Evolutionary conservation across 1,140 invertebrate species (phyloP), one percentile per base, ranked within the genome.

Genomic region (Nephila pilipes): DNA sequence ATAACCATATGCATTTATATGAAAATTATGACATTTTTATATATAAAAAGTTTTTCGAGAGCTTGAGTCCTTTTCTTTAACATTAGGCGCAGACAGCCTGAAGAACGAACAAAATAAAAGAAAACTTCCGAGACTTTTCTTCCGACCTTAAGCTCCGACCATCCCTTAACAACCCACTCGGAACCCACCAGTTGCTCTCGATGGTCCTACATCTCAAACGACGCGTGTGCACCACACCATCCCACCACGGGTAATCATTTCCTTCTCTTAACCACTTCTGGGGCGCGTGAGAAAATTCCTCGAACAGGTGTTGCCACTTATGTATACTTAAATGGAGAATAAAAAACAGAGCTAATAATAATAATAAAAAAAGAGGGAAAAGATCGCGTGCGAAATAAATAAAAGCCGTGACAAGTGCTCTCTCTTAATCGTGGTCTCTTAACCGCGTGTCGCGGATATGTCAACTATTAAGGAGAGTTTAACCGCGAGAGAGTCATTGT

Each of bases 381-480:
- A 12, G 75, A 38, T 91, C 38, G 88, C 65, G 55, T 83, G 63
- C 36, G 79, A 91, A 60, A 91, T 65, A 81, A 91, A 91, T 91
- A 91, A 91, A 91, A 69, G 46, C 87, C 36, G 63, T 54, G 69
- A 58, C 54, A 57, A 65, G 20, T 54, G 80, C 63, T 87, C 91
- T 58, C 81, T 46, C 54, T 29, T 93, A 93, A 93, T 87, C 91
- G 91, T 20, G 57, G 57, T 85, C 79, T 69, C 58, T 32, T 85
- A 83, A 83, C 80, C 90, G 80, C 90, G 90, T 91, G 90, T 91
- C 80, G 32, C 89, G 80, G 85, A 93, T 87, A 58, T 87, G 83
- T 87, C 91, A 93, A 93, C 91, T 93, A 93, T 93, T 93, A 93
- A 93, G 91, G 54, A 93, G 91, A 85, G 91, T 93, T 93, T 93